These are phyloP conservation scores for Drosophila colorata DNA, from an alignment of 2,888 invertebrate species.

Conservation along the genomic window DNA sequence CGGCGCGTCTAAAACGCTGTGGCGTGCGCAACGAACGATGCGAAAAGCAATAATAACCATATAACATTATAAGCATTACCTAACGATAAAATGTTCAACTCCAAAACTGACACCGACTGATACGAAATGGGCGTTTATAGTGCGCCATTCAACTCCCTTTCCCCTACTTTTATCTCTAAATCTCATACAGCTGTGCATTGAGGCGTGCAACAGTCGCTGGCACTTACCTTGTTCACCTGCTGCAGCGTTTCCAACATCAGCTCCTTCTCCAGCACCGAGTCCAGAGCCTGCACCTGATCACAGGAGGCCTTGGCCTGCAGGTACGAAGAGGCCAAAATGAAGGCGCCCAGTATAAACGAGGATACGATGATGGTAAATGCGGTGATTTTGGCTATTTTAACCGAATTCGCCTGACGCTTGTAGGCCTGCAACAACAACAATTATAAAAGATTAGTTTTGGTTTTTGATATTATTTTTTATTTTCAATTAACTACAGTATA, in stretches of 20 bases:
- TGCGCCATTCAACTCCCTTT: not conserved
- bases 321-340: conserved; percentile 93
- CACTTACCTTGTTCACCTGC: conserved; percentile 87
- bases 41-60: conserved; percentile 42
- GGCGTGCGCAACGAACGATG: conserved; percentile 70
- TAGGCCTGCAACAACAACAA: conserved; percentile 89
- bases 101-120: conserved; percentile 48
- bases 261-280: conserved; percentile 89
- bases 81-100: conserved; percentile 44
- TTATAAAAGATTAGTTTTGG: conserved; percentile 8
- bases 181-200: conserved; percentile 40
- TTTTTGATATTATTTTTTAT: not conserved
- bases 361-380: conserved; percentile 93
- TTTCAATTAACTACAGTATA: conserved; percentile 10
- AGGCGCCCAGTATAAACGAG: conserved; percentile 92
- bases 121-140: conserved; percentile 42
- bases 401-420: conserved; percentile 90
- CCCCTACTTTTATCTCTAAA: not conserved
- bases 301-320: conserved; percentile 93
- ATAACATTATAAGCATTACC: conserved; percentile 51
- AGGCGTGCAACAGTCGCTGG: conserved; percentile 56
- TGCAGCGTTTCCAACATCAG: conserved; percentile 90
- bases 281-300: conserved; percentile 90
- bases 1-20: conserved; percentile 37
- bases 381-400: conserved; percentile 94